A percentile compares a stretch with the other conserved stretches of the same genome.
Evolutionary conservation across 1,140 invertebrate genomes (phyloP).

Genomic region (Harpegnathos saltator): DNA sequence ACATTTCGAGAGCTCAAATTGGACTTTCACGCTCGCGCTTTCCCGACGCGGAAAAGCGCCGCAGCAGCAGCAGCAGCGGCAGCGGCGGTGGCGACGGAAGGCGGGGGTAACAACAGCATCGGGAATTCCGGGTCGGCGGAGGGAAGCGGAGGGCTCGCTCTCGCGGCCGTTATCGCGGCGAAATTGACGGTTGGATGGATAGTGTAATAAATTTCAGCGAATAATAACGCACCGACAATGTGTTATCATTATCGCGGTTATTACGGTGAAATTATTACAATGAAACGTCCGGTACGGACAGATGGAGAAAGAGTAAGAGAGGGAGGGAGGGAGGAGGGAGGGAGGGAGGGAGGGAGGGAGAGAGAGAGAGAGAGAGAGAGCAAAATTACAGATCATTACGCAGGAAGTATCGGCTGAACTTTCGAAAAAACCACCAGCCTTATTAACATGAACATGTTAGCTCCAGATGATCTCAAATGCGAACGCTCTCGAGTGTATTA

Average conservation of each 20-base stretch:
- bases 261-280: slow-evolving; percentile 29
- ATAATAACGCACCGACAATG: slow-evolving; percentile 33
- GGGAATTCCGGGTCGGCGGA: slow-evolving; percentile 42
- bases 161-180: slow-evolving; percentile 24
- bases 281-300: no score
- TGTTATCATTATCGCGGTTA: slow-evolving; percentile 33
- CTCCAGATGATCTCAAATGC: no score
- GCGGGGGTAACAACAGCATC: no score
- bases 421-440: no score
- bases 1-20: slow-evolving; percentile 39
- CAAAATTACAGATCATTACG: neutral
- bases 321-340: no score
- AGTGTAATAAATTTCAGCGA: slow-evolving; percentile 52
- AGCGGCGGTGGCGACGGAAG: no score
- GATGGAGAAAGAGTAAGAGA: neutral
- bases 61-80: neutral
- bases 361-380: neutral
- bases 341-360: neutral
- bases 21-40: slow-evolving; percentile 5
- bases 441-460: no score
- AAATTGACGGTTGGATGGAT: slow-evolving; percentile 54
- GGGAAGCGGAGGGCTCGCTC: no score
- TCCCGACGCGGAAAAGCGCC: neutral
- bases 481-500: no score
- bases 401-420: neutral